Evolutionary conservation across 2,888 invertebrate genomes (phyloP).

Genomic region (Clitarchus hookeri): DNA sequence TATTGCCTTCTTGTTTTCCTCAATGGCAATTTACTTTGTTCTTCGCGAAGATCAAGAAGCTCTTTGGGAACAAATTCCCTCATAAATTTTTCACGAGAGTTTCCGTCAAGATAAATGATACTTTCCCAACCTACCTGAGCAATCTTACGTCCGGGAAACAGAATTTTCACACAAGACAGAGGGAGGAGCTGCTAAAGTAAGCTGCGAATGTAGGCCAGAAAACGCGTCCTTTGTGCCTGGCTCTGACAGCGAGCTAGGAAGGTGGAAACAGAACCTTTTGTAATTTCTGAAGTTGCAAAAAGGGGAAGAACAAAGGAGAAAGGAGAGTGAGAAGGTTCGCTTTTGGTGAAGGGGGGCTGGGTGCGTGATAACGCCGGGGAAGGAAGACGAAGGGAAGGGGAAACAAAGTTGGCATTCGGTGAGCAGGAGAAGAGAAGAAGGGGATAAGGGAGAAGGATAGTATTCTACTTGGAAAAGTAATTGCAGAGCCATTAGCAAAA

Average conservation of each 20-base stretch:
- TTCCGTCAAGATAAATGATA: not conserved
- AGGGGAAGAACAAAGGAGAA: not conserved
- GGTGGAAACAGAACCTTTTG: conserved; percentile 14
- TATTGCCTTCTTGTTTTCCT: too few species aligned
- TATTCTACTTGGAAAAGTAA: conserved; percentile 27
- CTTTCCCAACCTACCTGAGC: conserved; percentile 10
- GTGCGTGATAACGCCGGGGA: not conserved
- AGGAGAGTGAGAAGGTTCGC: not conserved
- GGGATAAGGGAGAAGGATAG: conserved; percentile 18
- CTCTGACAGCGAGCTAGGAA: not conserved
- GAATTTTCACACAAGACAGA: not conserved
- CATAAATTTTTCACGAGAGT: conserved; percentile 8
- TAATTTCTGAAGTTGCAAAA: conserved; percentile 9
- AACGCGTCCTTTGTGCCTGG: not conserved
- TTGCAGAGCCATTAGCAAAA: conserved; percentile 28
- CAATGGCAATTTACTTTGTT: not conserved
- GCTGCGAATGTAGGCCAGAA: conserved; percentile 5
- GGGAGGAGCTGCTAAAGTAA: not conserved
- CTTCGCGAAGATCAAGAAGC: not conserved
- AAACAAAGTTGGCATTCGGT: not conserved
- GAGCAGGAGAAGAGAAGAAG: not conserved
- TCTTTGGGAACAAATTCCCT: not conserved
- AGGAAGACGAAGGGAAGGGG: not conserved
- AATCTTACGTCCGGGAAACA: not conserved
- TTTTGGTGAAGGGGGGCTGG: not conserved